Conservation (phyloP, 2,888 invertebrate genomes). For the Platypus cylindrus region DNA sequence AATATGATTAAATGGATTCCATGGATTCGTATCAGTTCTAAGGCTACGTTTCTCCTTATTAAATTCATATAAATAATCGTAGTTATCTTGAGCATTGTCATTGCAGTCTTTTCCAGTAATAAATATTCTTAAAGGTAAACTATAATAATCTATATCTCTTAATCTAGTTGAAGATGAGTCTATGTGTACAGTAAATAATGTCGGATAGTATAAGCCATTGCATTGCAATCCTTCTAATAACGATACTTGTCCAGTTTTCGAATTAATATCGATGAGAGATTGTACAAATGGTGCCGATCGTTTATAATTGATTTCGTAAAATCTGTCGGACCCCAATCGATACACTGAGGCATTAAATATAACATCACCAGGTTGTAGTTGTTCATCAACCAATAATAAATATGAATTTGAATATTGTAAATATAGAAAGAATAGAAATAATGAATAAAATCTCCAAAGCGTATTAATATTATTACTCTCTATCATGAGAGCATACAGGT, state of each 20-base stretch:
- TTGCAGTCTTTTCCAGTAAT: conserved; percentile 61
- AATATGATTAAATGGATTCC: conserved; percentile 30
- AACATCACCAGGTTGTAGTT: conserved; percentile 46
- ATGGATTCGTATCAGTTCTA: conserved; percentile 15
- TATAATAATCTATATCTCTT: conserved; percentile 71
- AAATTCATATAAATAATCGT: conserved; percentile 35
- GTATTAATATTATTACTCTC: conserved; percentile 17
- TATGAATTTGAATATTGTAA: conserved; percentile 22
- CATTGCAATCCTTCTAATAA: conserved; percentile 60
- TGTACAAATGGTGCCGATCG: conserved; percentile 74
- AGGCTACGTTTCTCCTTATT: conserved; percentile 21
- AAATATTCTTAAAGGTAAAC: conserved; percentile 62
- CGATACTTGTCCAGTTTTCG: conserved; percentile 61
- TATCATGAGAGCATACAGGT: conserved; percentile 23
- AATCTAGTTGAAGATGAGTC: conserved; percentile 72
- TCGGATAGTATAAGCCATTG: conserved; percentile 71
- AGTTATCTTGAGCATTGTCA: conserved; percentile 42
- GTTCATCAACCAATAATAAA: conserved; percentile 31
- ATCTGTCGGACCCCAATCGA: conserved; percentile 64
- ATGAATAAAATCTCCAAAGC: conserved; percentile 12
- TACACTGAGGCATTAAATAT: conserved; percentile 72
- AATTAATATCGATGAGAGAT: conserved; percentile 62
- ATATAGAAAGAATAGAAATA: conserved; percentile 19
- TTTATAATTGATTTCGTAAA: conserved; percentile 67
- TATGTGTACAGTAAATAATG: conserved; percentile 73